Evolutionary conservation across 2,797 vertebrate genomes (phyloP).

Genomic region (Babyrousa celebensis): DNA sequence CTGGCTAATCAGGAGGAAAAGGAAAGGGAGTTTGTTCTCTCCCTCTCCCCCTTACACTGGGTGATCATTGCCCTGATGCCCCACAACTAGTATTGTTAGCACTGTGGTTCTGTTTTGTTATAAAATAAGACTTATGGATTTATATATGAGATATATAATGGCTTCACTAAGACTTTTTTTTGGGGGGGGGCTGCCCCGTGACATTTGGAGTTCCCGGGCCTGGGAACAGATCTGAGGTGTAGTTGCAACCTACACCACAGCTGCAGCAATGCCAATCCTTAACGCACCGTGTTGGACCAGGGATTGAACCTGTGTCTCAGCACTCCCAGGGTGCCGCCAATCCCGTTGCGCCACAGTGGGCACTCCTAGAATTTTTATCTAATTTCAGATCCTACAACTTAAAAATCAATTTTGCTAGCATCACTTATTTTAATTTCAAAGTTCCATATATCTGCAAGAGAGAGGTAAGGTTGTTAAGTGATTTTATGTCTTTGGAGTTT

Average conservation of each 20-base stretch:
- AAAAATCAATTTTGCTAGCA: constrained; percentile 41
- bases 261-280: too few relatives aligned
- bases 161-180: not conserved
- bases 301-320: too few relatives aligned
- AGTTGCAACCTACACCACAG: too few relatives aligned
- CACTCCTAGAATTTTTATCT: not conserved
- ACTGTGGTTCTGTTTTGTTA: not conserved
- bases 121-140: not conserved
- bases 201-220: too few relatives aligned
- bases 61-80: not conserved
- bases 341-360: too few relatives aligned
- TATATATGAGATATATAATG: not conserved
- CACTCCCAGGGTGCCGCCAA: too few relatives aligned
- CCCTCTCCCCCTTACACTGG: not conserved
- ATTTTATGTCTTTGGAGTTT: constrained; percentile 32
- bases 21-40: not conserved
- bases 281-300: too few relatives aligned
- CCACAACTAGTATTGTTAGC: not conserved
- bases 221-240: too few relatives aligned
- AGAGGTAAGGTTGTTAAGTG: constrained; percentile 19
- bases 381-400: constrained; percentile 44
- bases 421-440: constrained; percentile 55
- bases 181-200: too few relatives aligned
- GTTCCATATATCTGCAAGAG: not conserved
- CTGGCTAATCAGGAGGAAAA: not conserved